Conservation (phyloP, 2,888 invertebrate species). For the Schizotus pectinicornis region DNA sequence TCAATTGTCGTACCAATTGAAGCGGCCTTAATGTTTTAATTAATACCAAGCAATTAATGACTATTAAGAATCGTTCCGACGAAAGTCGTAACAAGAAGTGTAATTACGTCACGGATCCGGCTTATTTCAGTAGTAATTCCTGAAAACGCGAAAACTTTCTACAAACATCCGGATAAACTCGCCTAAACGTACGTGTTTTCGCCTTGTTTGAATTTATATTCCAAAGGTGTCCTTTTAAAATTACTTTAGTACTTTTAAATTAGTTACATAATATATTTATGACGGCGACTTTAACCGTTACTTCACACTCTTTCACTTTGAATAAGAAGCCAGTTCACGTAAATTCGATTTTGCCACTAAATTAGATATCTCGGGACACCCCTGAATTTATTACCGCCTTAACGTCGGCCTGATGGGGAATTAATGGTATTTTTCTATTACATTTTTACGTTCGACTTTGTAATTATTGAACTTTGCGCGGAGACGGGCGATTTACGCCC, state of each 20-base stretch:
- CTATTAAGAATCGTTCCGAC: constrained; percentile 47
- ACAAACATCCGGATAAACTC: constrained; percentile 53
- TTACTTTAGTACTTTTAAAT: constrained; percentile 53
- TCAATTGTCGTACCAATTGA: too few relatives aligned
- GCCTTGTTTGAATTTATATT: constrained; percentile 48
- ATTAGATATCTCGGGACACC: background rate
- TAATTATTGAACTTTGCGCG: background rate
- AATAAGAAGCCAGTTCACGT: constrained; percentile 5
- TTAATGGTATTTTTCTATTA: background rate
- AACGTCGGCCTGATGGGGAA: background rate
- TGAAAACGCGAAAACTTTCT: constrained; percentile 52
- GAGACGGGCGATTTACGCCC: background rate
- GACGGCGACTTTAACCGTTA: constrained; percentile 36
- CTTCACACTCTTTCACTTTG: constrained; percentile 18
- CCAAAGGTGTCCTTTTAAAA: constrained; percentile 49
- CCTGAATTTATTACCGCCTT: too few relatives aligned
- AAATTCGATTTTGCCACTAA: constrained; percentile 4
- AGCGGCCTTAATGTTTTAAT: constrained; percentile 13
- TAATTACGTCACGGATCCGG: constrained; percentile 51
- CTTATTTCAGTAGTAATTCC: constrained; percentile 53
- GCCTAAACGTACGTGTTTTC: constrained; percentile 48
- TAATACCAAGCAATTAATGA: constrained; percentile 45
- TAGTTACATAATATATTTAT: constrained; percentile 51
- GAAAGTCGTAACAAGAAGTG: constrained; percentile 49
- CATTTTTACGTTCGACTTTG: background rate